Base-by-base conservation (phyloP, 2,888 invertebrate species). In the Tolmerus cingulatus region DNA sequence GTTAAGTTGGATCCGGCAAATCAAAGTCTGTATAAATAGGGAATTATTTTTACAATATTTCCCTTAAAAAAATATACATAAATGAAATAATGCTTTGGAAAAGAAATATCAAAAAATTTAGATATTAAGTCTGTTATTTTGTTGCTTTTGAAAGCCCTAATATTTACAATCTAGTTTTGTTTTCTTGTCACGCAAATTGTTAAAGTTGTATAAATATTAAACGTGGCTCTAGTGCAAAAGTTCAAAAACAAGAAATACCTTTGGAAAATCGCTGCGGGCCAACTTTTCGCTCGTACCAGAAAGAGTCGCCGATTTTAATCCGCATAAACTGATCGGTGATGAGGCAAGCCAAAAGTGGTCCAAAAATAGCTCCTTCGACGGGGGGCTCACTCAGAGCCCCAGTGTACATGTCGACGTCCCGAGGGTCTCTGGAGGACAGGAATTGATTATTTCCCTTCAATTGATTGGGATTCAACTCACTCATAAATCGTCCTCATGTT, bases 401-500 rank as follows among this genome's bases (percentile, higher is more conserved):
- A 0, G 97, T 96, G 92, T 97, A 98, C 40, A 98, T 92, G 92
- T 98, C 98, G 43, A 98, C 95, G 91, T 98, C 98, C 5, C 97
- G 95, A 0, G 97, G 96, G 43, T 94, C 92, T 30, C 95, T 95
- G 89, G 66, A 91, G 91, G 19, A 12, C 12, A 16, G 16, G 16
- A 14, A 43, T 19, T 19, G 43, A 14, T 51, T 76, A 76, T 9
- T 40, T n/a, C 57, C 23, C 16, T 76, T n/a, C 51, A 55, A 86
- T 14, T n/a, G 57, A 89, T 19, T 23, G 19, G 12, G 9, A 79
- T 51, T 57, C 27, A n/a, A 74, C 93, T 91, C 91, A 95, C 95
- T 93, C 93, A 90, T 96, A 97, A 87, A 97, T 94, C 34, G 92
- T 92, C 84, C 92, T 92, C 85, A 97, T 95, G 84, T 95, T 94